Base-by-base conservation (phyloP, 1,140 invertebrate species). In the Papilio machaon region DNA sequence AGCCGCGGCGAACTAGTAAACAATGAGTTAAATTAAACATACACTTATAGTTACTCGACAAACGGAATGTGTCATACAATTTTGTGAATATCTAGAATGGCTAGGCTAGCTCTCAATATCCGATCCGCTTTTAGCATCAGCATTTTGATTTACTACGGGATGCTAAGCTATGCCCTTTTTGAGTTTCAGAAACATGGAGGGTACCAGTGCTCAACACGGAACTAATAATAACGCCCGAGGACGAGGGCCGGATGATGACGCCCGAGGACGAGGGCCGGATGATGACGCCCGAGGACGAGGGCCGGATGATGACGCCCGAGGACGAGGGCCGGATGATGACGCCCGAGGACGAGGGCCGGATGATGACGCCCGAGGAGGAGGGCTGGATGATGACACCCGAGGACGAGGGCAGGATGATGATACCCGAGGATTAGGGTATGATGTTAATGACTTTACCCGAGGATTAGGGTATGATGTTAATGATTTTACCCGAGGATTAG, bases 171-270 rank as follows among this genome's bases (percentile, higher is more conserved):
- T 58, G 54, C 54, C 54, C 54, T 58, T 58, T 58, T 58, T 58
- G 54, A 58, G 54, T n/a, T 58, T 58, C 54, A 58, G 54, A 58
- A 58, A 58, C 54, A 58, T 58, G 54, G 54, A 58, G 54, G 54
- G 54, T n/a, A 58, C 54, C n/a, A 58, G 54, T 58, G 17, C 54
- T 17, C 54, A 58, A 58, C 54, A 58, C n/a, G 54, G 54, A 58
- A 58, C 54, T 58, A 58, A 9, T 58, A 58, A 58, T 58, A 11
- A 52, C 49, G 49, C 49, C 49, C 49, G 15, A 52, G 49, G 49
- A 52, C 49, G 54, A 58, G 54, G 17, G 54, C 54, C 54, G 54
- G 54, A 58, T 58, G 54, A 58, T 58, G 54, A 58, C 8, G 54
- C 54, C 54, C 54, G 8, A 58, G 54, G 54, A 58, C 54, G 5